Base-by-base conservation (phyloP, 2,797 vertebrate species). In the Okamejei kenojei region DNA sequence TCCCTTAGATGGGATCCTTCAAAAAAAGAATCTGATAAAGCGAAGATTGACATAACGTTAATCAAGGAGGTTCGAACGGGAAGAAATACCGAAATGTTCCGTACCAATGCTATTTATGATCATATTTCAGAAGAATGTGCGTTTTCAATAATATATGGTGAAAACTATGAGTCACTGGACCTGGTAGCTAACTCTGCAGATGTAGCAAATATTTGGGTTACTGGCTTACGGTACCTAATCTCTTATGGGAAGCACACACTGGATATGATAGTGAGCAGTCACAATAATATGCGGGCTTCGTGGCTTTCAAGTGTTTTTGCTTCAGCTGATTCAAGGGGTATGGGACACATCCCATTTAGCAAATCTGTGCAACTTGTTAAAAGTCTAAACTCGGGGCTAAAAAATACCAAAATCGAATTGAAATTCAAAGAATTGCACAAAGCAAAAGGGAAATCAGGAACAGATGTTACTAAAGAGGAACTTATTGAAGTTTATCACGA, bases 81-180 rank as follows among this genome's bases (percentile, higher is more conserved):
- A 65, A 99, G 98, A 96, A 99, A 99, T 93, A 99, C 99, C 0
- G 99, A 99, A 95, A 99, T 98, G 95, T 99, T 99, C 95, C 97
- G 99, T 95, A 98, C 97, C 95, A 99, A 99, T 93, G 98, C 98
- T 93, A 97, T 98, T 95, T 99, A 98, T 35, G 99, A 99, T 94
- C 99, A 99, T 97, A 98, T 99, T 95, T 99, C 98, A 0, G 99
- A 99, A 96, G 99, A 99, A 92, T 98, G 97, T 94, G 98, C 99
- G 0, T 99, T 99, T 95, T 99, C 99, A 0, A 95, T 99, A 93
- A 98, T 99, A 94, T 99, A 99, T 79, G 98, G 98, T 78, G 98
- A 99, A 94, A 99, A 98, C 94, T 99, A 99, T 0, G 98, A 99
- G 94, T 98, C 98, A 0, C 96, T 99, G 93, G 99, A 99, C 96